phyloP scores from a whole-genome alignment of 2,113 vertebrate species.

The Micromys minutus region DNA sequence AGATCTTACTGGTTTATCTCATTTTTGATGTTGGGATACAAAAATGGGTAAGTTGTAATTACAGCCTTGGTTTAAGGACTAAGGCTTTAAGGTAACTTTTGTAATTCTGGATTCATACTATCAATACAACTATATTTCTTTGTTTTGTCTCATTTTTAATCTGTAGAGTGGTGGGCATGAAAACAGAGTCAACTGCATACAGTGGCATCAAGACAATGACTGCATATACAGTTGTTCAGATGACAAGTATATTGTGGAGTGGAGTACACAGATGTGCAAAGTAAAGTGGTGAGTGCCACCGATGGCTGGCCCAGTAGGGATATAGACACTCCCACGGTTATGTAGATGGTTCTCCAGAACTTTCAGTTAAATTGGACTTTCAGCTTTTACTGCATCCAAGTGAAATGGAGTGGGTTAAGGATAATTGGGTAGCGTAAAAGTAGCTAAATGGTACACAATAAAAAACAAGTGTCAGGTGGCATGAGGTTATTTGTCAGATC shows the following conservation, averaged over 20 bases:
- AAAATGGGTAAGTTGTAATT: not conserved
- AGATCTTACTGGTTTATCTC: conserved; percentile 5
- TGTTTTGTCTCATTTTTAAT: not conserved
- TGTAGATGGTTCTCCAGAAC: not conserved
- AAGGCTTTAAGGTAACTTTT: conserved; percentile 1
- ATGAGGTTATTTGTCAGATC: not conserved
- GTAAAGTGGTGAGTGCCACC: conserved; percentile 89
- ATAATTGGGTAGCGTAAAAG: not conserved
- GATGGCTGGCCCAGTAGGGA: not conserved
- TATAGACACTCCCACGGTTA: not conserved
- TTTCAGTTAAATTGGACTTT: not conserved
- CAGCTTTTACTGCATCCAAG: not conserved
- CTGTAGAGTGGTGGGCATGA: conserved; percentile 92
- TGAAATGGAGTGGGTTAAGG: not conserved
- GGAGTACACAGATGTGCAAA: conserved; percentile 95
- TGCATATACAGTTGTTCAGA: conserved; percentile 96
- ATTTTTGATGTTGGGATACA: conserved; percentile 31
- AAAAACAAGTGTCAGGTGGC: not conserved
- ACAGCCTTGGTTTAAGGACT: not conserved
- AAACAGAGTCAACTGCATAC: conserved; percentile 92
- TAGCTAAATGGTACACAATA: not conserved
- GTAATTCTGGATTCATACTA: not conserved
- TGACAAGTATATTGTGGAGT: conserved; percentile 95
- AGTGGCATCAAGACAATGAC: conserved; percentile 93
- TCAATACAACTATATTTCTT: not conserved